Conservation (phyloP, 2,113 vertebrate genomes). For the Galeopterus variegatus region DNA sequence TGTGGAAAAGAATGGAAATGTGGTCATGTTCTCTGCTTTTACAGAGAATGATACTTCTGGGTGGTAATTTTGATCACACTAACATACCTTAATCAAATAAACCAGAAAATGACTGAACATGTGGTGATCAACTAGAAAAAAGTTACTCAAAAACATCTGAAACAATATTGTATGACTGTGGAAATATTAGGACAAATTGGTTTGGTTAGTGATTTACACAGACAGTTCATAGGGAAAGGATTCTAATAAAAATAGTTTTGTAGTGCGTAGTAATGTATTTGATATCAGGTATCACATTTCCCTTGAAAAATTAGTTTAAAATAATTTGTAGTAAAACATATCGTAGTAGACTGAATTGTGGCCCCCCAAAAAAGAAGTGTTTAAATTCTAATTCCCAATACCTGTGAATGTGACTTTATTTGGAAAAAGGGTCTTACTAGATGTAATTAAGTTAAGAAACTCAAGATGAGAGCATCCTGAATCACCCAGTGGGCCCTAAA, state of each 20-base stretch:
- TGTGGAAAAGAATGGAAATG: slow-evolving; percentile 8
- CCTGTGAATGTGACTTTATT: not conserved
- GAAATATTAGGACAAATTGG: not conserved
- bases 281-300: not conserved
- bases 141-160: not conserved
- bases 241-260: slow-evolving; percentile 35
- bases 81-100: not conserved
- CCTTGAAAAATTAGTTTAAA: slow-evolving; percentile 16
- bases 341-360: not conserved
- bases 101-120: not conserved
- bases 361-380: not conserved
- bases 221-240: not conserved
- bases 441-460: not conserved
- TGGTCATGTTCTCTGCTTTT: not conserved
- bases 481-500: not conserved
- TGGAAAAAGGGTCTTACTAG: not conserved
- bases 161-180: not conserved
- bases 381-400: not conserved
- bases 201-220: slow-evolving; percentile 24
- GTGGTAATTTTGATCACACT: slow-evolving; percentile 38
- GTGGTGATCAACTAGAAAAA: slow-evolving; percentile 22
- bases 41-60: not conserved
- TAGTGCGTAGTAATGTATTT: not conserved
- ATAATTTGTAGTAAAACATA: slow-evolving; percentile 7
- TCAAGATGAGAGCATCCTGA: not conserved